Base-by-base conservation (phyloP, 1,140 invertebrate species). In the Oscheius sp. region DNA sequence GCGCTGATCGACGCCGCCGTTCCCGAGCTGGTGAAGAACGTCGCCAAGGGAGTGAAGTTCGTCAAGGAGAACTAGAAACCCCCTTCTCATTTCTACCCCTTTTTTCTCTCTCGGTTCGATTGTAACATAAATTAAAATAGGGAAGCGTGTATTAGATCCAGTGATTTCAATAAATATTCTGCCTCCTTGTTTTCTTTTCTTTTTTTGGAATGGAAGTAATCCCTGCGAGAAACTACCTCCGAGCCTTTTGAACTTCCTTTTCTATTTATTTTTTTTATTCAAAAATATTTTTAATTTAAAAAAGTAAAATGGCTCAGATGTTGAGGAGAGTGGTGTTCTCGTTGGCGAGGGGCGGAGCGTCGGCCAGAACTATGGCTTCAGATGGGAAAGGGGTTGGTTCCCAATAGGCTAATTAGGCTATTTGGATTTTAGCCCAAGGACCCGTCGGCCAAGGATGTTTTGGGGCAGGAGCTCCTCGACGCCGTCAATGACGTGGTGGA, bases 11-110 rank as follows among this genome's bases (percentile, higher is more conserved):
- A 93, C 79, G 90, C 89, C 0, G 95, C 95, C 58, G 90, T 98
- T 82, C 92, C 94, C 13, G 96, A 99, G 86, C 88, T 99, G 2
- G 90, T 93, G 84, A 92, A 92, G 84, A 97, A 95, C 86, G 97
- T 99, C 83, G 89, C 93, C 84, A 95, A 94, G 82, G 96, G 96
- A 76, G 92, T 93, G 82, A 91, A 96, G 36, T 99, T 98, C 87
- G 91, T 90, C 63, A 90, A 91, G 73, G 91, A 90, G 36, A 81
- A 81, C 52, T 4, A n/a, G n/a, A n/a, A n/a, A n/a, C n/a, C n/a
- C n/a, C n/a, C n/a, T n/a, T n/a, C n/a, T n/a, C n/a, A n/a, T n/a
- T n/a, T n/a, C n/a, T n/a, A n/a, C n/a, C n/a, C n/a, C n/a, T n/a
- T n/a, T n/a, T n/a, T n/a, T n/a, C n/a, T n/a, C n/a, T n/a, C n/a